A percentile compares a stretch with the other conserved stretches of the same genome.
These are phyloP conservation scores for Pecten maximus DNA, from an alignment of 2,888 invertebrate species.

Conservation along the genomic window DNA sequence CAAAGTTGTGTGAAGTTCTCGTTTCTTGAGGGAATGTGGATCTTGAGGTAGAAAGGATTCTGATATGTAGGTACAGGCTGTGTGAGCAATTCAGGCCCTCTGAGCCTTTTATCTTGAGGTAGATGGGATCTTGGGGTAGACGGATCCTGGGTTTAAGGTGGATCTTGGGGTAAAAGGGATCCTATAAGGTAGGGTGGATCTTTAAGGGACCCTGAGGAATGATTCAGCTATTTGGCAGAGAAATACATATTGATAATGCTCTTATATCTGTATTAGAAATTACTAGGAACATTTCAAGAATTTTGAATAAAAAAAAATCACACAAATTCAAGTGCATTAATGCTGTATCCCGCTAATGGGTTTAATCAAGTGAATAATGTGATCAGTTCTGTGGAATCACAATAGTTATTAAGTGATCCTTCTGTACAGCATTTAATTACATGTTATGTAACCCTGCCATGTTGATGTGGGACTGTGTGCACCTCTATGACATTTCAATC, in stretches of 20 bases:
- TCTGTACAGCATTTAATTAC: constrained; percentile 4
- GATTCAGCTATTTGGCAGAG: too few relatives aligned
- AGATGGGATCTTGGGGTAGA: too few relatives aligned
- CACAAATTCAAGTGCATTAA: not conserved
- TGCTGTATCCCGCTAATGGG: not conserved
- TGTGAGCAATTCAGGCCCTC: too few relatives aligned
- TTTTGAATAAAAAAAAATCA: not conserved
- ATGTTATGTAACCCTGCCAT: constrained; percentile 29
- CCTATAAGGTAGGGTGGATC: too few relatives aligned
- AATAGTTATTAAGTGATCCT: constrained; percentile 5
- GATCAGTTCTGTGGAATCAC: not conserved
- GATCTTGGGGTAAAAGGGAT: too few relatives aligned
- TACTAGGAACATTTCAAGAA: not conserved
- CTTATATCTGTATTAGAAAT: not conserved
- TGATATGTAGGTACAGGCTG: too few relatives aligned
- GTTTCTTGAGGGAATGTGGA: too few relatives aligned
- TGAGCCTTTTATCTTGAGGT: too few relatives aligned
- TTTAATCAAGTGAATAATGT: constrained; percentile 6
- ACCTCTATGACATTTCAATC: constrained; percentile 4
- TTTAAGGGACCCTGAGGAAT: too few relatives aligned
- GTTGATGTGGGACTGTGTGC: not conserved
- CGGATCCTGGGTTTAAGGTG: too few relatives aligned
- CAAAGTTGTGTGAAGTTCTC: too few relatives aligned
- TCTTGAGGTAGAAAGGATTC: too few relatives aligned
- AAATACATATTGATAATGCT: not conserved